Evolutionary conservation across 2,113 vertebrate species (phyloP).

Genomic region (Oreochromis niloticus): DNA sequence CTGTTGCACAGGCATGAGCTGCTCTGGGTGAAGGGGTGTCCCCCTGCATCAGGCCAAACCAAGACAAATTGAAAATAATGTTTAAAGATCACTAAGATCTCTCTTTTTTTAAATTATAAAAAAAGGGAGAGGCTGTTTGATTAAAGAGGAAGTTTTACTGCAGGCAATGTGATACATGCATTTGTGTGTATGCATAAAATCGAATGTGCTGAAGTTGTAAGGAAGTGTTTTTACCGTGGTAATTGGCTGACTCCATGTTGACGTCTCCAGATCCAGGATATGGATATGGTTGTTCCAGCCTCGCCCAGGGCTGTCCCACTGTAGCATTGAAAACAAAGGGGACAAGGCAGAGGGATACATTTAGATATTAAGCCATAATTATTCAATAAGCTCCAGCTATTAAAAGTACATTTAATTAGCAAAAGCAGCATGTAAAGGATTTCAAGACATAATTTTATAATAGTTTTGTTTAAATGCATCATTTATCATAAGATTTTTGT

Average conservation of each 20-base stretch:
- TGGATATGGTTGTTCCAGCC: conserved; percentile 98
- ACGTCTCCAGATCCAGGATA: conserved; percentile 87
- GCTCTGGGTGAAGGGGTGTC: conserved; percentile 88
- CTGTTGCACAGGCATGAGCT: conserved; percentile 89
- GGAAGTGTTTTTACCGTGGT: conserved; percentile 74
- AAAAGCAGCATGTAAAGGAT: not conserved
- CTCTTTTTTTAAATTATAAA: not conserved
- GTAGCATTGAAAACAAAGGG: not conserved
- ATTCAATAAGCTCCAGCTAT: not conserved
- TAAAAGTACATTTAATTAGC: not conserved
- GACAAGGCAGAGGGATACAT: not conserved
- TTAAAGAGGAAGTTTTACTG: not conserved
- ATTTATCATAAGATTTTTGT: not conserved
- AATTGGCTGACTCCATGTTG: conserved; percentile 86
- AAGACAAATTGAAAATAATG: not conserved
- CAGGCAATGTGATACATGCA: not conserved
- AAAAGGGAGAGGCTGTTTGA: not conserved
- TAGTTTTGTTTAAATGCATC: not conserved
- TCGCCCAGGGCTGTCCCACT: conserved; percentile 77
- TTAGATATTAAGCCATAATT: not conserved
- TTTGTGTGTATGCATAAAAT: not conserved
- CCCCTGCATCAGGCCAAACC: conserved; percentile 68
- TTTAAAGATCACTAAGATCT: not conserved
- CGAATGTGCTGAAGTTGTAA: not conserved
- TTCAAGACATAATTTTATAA: not conserved